These are phyloP conservation scores for Chrysocyon brachyurus DNA, from an alignment of 2,797 vertebrate species.

Conservation along the genomic window DNA sequence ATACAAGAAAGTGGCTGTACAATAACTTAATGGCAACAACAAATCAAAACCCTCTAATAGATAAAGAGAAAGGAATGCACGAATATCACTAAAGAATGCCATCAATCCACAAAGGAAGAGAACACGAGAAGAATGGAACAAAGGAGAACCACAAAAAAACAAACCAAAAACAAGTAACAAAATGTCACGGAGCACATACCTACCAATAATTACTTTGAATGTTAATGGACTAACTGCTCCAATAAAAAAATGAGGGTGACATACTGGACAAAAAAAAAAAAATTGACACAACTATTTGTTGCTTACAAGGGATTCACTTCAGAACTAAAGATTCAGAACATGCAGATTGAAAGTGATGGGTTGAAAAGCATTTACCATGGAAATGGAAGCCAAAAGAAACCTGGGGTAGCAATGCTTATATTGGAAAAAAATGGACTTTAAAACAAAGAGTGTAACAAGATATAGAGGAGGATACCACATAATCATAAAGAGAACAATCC, in stretches of 20 bases:
- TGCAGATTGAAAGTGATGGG: neutral
- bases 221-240: neutral
- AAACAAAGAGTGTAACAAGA: neutral
- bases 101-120: neutral
- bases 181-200: neutral
- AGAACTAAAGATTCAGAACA: neutral
- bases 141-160: neutral
- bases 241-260: neutral
- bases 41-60: neutral
- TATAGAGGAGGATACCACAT: neutral
- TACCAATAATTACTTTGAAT: neutral
- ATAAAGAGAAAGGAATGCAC: neutral
- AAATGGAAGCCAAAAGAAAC: neutral
- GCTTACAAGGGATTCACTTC: neutral
- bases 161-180: neutral
- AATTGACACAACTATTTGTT: neutral
- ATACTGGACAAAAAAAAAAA: neutral
- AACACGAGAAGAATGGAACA: neutral
- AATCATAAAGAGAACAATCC: neutral
- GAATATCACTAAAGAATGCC: neutral
- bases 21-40: neutral
- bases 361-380: neutral
- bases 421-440: neutral
- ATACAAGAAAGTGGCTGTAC: neutral
- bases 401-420: neutral